A percentile compares a stretch with the other conserved stretches of the same genome.
These are phyloP conservation scores for Stegana nigrithorax DNA, from an alignment of 2,888 invertebrate species.

Conservation along the genomic window DNA sequence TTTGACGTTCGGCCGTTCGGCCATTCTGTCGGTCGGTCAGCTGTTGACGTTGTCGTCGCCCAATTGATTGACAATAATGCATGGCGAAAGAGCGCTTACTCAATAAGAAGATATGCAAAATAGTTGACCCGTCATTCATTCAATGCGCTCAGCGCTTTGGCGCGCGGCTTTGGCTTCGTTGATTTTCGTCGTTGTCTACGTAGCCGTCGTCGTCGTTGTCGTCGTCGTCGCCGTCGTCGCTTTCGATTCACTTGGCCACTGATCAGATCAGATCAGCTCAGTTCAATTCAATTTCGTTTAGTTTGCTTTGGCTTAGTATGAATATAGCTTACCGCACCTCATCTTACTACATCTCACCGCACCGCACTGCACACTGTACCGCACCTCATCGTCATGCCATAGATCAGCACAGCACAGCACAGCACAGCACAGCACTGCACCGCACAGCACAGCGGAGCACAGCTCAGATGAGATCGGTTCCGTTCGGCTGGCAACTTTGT, in stretches of 20 bases:
- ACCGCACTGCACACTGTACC: no score
- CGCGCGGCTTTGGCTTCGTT: no score
- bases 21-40: slow-evolving; percentile 13
- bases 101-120: slow-evolving; percentile 67
- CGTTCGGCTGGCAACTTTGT: no score
- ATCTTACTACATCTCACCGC: no score
- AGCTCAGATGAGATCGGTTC: not conserved
- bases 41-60: slow-evolving; percentile 30
- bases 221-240: slow-evolving; percentile 24
- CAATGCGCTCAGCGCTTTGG: slow-evolving; percentile 46
- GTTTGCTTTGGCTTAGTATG: slow-evolving; percentile 24
- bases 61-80: slow-evolving; percentile 63
- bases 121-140: slow-evolving; percentile 66
- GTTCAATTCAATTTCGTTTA: slow-evolving; percentile 14
- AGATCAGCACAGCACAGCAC: no score
- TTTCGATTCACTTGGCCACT: slow-evolving; percentile 17
- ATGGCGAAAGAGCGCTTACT: slow-evolving; percentile 52
- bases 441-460: no score
- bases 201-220: slow-evolving; percentile 7
- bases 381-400: no score
- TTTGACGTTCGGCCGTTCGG: not conserved
- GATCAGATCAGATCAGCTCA: not conserved
- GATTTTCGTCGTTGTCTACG: no score
- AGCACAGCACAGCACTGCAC: no score
- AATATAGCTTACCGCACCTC: no score